Evolutionary conservation across 2,888 invertebrate genomes (phyloP).

Genomic region (Sinotaia quadrata): DNA sequence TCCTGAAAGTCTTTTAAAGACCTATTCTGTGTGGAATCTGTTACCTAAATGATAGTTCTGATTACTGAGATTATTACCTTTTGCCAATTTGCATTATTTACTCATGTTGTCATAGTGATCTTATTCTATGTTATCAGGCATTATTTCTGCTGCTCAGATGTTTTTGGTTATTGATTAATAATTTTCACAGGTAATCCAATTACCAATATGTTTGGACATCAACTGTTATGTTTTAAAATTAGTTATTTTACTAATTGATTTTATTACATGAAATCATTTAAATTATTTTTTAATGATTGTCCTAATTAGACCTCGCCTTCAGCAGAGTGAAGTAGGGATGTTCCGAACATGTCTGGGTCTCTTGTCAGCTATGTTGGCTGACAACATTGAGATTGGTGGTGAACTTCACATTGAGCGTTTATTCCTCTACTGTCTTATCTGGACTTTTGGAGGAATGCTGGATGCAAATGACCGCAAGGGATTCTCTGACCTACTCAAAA

Average conservation of each 20-base stretch:
- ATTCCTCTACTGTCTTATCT: conserved; percentile 72
- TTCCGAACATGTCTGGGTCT: conserved; percentile 69
- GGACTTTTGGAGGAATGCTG: conserved; percentile 71
- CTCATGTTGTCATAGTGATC: too few species aligned
- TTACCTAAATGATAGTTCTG: too few species aligned
- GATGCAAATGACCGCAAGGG: conserved; percentile 64
- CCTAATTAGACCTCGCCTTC: conserved; percentile 63
- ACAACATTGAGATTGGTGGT: conserved; percentile 71
- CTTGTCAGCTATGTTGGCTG: conserved; percentile 71
- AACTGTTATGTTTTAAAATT: background rate
- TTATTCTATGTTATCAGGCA: too few species aligned
- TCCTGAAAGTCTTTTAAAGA: too few species aligned
- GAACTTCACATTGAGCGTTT: conserved; percentile 71
- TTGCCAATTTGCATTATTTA: too few species aligned
- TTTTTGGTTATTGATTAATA: too few species aligned
- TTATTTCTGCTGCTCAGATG: too few species aligned
- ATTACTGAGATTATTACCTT: too few species aligned
- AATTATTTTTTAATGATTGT: conserved; percentile 30
- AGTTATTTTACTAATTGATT: background rate
- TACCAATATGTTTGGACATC: background rate
- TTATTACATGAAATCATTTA: background rate
- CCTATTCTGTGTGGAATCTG: too few species aligned
- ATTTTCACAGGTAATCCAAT: background rate
- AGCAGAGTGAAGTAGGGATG: conserved; percentile 68
- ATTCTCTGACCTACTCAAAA: conserved; percentile 70